A percentile compares a stretch with the other conserved stretches of the same genome.
phyloP scores from a whole-genome alignment of 1,140 invertebrate genomes.

The Drosophila rhopaloa region DNA sequence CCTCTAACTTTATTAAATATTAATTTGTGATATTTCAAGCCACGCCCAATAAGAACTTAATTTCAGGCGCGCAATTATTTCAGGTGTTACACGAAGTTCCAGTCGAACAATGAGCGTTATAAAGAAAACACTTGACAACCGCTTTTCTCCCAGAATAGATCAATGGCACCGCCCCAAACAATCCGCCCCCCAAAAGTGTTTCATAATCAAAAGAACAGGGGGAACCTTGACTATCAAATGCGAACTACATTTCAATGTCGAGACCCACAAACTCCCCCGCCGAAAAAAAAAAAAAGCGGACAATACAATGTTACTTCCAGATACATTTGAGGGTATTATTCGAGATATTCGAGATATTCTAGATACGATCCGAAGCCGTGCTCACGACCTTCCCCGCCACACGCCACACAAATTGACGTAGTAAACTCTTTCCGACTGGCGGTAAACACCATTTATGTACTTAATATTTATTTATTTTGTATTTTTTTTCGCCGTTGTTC shows the following conservation, averaged over 20 bases:
- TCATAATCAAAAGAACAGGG: background rate
- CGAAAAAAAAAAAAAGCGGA: conserved; percentile 1
- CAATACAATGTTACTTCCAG: conserved; percentile 16
- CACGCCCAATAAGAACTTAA: background rate
- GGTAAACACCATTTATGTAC: conserved; percentile 58
- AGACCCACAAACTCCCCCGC: background rate
- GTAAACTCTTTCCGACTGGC: conserved; percentile 41
- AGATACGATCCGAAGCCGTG: conserved; percentile 14
- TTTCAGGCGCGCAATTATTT: background rate
- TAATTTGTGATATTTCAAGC: too few relatives aligned
- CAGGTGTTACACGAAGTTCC: background rate
- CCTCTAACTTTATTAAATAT: too few relatives aligned
- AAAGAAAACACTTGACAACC: background rate
- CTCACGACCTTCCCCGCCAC: conserved; percentile 44
- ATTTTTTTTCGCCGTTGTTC: conserved; percentile 31
- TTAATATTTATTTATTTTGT: conserved; percentile 44
- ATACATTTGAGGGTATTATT: conserved; percentile 21
- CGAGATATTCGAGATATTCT: conserved; percentile 4
- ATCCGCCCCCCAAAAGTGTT: background rate
- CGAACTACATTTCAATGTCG: conserved; percentile 24
- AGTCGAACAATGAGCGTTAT: background rate
- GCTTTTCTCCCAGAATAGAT: conserved; percentile 9
- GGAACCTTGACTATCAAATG: conserved; percentile 27
- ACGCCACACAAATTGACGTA: conserved; percentile 52
- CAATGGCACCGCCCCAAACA: conserved; percentile 18